Evolutionary conservation across 2,797 vertebrate genomes (phyloP), one percentile per base, ranked within the genome.

Genomic region (Mareca penelope): DNA sequence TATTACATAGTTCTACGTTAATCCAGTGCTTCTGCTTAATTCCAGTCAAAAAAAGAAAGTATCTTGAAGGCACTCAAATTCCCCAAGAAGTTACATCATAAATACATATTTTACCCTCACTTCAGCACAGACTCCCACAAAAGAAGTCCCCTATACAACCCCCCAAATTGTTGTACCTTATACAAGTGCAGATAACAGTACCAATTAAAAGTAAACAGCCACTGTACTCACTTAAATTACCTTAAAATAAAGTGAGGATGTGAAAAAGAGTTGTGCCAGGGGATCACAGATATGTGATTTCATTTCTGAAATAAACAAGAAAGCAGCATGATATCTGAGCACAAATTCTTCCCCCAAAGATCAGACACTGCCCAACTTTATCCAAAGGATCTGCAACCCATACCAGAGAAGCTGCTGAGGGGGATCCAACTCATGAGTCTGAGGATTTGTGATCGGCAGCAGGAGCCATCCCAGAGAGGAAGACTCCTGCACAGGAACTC

Each of bases 211-310:
- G 16, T 8, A 79, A 80, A 42, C 12, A 78, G 17, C 22, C 44
- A 56, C 4, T 46, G 12, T 26, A 57, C 16, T 85, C 14, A 55
- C 9, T 69, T 40, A 16, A 44, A 44, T 97, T 98, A 99, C 99
- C 99, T 99, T 99, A 93, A 99, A 99, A 97, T 98, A 99, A 85
- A 99, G 77, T 1, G 98, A 98, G 9, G 99, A 99, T 44, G 98
- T 99, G 96, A 99, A 98, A 96, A 99, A 99, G 35, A 99, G 98
- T 90, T 98, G 98, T 96, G 97, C 97, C 92, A 99, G 96, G 12
- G 98, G 98, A 89, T 98, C 98, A 85, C 98, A 99, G 86, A 99
- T 96, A 72, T 98, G 95, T 7, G 80, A 86, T 65, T 97, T 97
- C 64, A 99, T 95, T 92, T 99, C 99, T 99, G 97, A 37, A 95